Base-by-base conservation (phyloP, 2,888 invertebrate species). In the Epinotia nisella region DNA sequence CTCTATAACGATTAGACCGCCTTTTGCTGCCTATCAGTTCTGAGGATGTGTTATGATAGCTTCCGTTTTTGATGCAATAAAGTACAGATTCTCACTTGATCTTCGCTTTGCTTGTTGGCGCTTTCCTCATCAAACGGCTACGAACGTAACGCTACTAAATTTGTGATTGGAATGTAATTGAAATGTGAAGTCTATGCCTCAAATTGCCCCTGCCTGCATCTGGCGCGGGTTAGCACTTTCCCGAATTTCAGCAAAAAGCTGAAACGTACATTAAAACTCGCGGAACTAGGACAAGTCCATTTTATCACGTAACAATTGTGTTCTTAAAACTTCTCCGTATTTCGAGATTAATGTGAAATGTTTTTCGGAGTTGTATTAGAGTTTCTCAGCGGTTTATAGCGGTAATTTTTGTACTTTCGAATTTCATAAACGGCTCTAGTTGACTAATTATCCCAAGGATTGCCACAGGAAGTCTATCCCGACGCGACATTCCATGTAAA, bases 211-310 rank as follows among this genome's bases (percentile, higher is more conserved):
- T 11, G 55, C 15, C 55, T 41, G 21, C 55, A 41, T 2, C 64
- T 19, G 39, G 29, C 65, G 10, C 61, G 45, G 62, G 61, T 51
- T 51, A 62, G 61, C 67, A 55, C 55, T 72, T 62, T 62, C 49
- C 67, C 21, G 10, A 68, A 72, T 39, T 39, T 65, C 60, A 15
- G 53, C 53, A 72, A 67, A 80, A 79, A 80, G 80, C 80, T 80
- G 80, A 79, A 77, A 76, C 78, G 78, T 73, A 74, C 78, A 74
- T 75, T 74, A 80, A 76, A 78, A 77, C 77, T 76, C 70, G 9
- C 35, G 80, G 78, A 87, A 82, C 81, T 87, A 76, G 88, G 82
- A 80, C 86, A 82, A 83, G 83, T 80, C 85, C 84, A 84, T 87
- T 88, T 83, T 80, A 82, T 79, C 81, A 83, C 79, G 81, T 81